Base-by-base conservation (phyloP, 2,113 vertebrate species). In the Periophthalmus modestus region DNA sequence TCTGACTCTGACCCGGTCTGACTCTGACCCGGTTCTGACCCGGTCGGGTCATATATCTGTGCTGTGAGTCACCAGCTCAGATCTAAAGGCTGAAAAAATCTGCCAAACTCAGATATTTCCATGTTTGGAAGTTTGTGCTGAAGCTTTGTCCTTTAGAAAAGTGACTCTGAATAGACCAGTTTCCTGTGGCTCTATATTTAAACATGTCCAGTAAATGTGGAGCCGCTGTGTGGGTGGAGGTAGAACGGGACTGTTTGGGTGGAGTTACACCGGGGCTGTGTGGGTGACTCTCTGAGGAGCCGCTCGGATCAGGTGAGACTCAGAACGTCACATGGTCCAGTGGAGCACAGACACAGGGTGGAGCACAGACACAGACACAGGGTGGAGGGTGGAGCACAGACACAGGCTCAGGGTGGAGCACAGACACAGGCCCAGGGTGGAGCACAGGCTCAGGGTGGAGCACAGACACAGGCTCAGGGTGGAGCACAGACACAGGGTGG, bases 211-310 rank as follows among this genome's bases (percentile, higher is more conserved):
- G 7, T 63, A 6, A 34, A 36, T 36, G 61, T 61, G 48, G 34
- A 66, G 19, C 54, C 1, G 28, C 39, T 76, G 28, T 4, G 79
- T 77, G 79, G 67, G 81, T 46, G 47, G 34, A 78, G 52, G 61
- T 43, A 72, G 72, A 72, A 36, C 62, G 65, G 43, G 57, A 55
- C 39, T 76, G 28, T 4, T 74, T 77, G 79, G 67, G 81, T 46
- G 47, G 34, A 78, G 52, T 66, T 43, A 72, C 69, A 72, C 28
- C 62, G 65, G 43, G 57, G 47, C 39, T 76, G 28, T 4, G 79
- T 77, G 79, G 67, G 81, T 66, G 81, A 21, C 62, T 0, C 16
- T 63, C 61, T 63, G 61, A 65, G 34, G 18, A 39, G 2, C 7
- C 5, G 19, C 33, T 3, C 21, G 33, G 34, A 19, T 39, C 62